Conservation (phyloP, 2,888 invertebrate genomes). For the Acleris cristana region DNA sequence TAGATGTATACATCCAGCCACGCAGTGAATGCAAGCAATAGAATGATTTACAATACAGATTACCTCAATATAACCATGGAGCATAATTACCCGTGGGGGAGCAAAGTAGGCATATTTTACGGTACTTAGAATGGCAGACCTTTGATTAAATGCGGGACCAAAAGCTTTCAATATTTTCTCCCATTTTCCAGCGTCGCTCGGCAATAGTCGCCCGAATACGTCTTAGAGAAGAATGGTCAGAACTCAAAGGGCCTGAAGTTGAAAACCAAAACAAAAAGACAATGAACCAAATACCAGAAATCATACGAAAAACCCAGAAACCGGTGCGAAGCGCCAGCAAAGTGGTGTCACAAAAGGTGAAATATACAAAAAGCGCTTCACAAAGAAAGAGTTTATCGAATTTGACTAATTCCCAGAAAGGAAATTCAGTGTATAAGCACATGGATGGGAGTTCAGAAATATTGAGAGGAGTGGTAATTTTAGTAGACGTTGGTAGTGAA, state of each 20-base stretch:
- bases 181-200: slow-evolving; percentile 66
- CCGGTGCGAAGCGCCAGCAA: slow-evolving; percentile 29
- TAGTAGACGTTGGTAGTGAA: slow-evolving; percentile 68
- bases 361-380: slow-evolving; percentile 4
- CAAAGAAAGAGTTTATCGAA: neutral
- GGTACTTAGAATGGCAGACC: too few relatives aligned
- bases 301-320: slow-evolving; percentile 25
- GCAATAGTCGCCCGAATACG: slow-evolving; percentile 68
- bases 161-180: neutral
- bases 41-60: too few relatives aligned
- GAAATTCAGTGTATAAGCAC: neutral
- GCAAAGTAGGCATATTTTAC: too few relatives aligned
- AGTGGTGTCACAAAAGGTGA: slow-evolving; percentile 17
- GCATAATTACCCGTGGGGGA: too few relatives aligned
- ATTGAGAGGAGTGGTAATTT: slow-evolving; percentile 64
- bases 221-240: slow-evolving; percentile 72
- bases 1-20: too few relatives aligned
- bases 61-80: too few relatives aligned
- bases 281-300: slow-evolving; percentile 17
- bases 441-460: slow-evolving; percentile 48
- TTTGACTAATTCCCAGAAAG: neutral
- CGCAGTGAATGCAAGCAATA: too few relatives aligned
- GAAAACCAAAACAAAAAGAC: slow-evolving; percentile 1
- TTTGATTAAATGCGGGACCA: too few relatives aligned
- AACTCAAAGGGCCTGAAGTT: slow-evolving; percentile 44